Percentiles rank a stretch among this genome's conserved stretches.
These are phyloP conservation scores for Taeniopygia guttata DNA, from an alignment of 2,797 vertebrate species.

Conservation along the genomic window DNA sequence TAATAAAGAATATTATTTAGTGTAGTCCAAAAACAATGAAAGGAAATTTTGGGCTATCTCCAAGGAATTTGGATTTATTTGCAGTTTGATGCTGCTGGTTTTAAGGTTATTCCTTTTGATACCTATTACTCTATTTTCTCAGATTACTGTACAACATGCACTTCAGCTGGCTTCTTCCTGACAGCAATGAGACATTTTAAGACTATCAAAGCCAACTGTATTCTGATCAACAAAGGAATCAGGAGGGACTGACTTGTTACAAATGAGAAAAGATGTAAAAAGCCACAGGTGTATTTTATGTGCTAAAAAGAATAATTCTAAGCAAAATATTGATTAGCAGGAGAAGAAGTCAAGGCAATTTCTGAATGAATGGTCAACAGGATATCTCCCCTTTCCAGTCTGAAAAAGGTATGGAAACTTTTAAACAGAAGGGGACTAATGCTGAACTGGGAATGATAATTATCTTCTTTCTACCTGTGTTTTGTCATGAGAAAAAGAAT, in stretches of 20 bases:
- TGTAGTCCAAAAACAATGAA: not conserved
- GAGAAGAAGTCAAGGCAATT: not conserved
- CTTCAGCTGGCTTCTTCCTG: not conserved
- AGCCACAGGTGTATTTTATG: fast-evolving
- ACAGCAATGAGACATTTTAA: not conserved
- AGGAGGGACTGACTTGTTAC: not conserved
- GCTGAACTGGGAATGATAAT: not conserved
- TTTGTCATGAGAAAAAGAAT: not conserved
- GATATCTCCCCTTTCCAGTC: not conserved
- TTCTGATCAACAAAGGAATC: not conserved
- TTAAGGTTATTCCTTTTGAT: not conserved
- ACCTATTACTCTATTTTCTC: not conserved
- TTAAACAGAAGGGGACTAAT: not conserved
- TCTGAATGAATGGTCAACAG: not conserved
- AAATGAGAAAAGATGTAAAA: not conserved
- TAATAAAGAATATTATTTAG: not conserved
- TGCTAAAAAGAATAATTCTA: not conserved
- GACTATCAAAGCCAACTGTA: not conserved
- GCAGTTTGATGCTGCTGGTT: not conserved
- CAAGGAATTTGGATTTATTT: not conserved
- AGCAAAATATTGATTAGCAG: not conserved
- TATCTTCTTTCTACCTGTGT: not conserved
- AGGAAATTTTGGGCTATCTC: not conserved
- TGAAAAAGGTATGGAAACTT: not conserved
- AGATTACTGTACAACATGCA: not conserved